Conservation (phyloP, 1,140 invertebrate genomes). For the Diabrotica undecimpunctata region DNA sequence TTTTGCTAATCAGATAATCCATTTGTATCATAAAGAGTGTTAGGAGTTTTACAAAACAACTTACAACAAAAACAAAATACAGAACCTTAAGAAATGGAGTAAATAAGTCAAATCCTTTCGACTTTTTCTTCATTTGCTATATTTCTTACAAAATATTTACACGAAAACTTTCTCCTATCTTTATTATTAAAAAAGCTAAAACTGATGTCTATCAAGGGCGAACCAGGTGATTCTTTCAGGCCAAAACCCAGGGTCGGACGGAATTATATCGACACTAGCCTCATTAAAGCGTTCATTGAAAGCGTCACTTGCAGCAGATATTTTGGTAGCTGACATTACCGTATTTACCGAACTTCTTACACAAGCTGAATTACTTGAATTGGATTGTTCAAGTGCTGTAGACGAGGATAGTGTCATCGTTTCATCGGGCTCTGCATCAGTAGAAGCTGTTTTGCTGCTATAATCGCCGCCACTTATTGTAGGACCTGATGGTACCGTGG, state of each 20-base stretch:
- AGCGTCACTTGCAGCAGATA: conserved; percentile 24
- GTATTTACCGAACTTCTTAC: conserved; percentile 12
- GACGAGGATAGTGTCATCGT: conserved; percentile 18
- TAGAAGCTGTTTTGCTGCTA: conserved; percentile 21
- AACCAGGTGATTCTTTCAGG: conserved; percentile 19
- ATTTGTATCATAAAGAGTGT: conserved; percentile 17
- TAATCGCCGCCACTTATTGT: conserved; percentile 16
- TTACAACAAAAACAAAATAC: conserved; percentile 25
- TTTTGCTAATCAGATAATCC: conserved; percentile 24
- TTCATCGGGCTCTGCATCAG: conserved; percentile 20
- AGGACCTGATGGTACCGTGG: conserved; percentile 17
- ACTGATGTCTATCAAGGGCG: conserved; percentile 11
- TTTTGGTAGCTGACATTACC: conserved; percentile 18
- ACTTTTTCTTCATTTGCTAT: conserved; percentile 23
- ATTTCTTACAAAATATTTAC: conserved; percentile 14
- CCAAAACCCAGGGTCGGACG: conserved; percentile 13
- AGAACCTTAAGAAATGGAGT: conserved; percentile 15
- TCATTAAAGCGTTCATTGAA: conserved; percentile 21
- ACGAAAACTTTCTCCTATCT: conserved; percentile 17
- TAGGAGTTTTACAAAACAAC: conserved; percentile 16
- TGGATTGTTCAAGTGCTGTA: conserved; percentile 21
- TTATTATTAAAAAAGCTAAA: conserved; percentile 20
- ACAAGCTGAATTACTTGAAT: conserved; percentile 21
- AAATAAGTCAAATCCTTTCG: conserved; percentile 21
- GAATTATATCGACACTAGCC: conserved; percentile 21